A percentile compares a stretch with the other conserved stretches of the same genome.
Evolutionary conservation across 1,140 invertebrate genomes (phyloP).

Genomic region (Trichonephila clavata): DNA sequence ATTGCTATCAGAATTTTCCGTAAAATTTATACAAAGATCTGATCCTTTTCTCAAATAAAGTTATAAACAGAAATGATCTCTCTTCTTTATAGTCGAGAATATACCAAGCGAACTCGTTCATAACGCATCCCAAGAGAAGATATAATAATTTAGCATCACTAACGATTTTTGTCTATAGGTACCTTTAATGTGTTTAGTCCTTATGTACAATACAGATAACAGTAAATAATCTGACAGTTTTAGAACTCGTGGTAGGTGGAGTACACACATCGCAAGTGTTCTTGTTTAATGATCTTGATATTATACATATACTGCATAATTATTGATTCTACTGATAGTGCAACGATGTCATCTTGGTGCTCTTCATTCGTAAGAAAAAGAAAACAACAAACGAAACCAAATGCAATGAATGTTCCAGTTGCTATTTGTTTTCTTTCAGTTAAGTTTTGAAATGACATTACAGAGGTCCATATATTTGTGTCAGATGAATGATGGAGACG

Average conservation of each 20-base stretch:
- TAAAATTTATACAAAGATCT: background rate
- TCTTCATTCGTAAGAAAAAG: background rate
- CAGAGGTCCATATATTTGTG: no score
- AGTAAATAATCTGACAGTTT: background rate
- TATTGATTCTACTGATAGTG: background rate
- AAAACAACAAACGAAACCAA: no score
- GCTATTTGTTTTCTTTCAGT: background rate
- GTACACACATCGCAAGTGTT: background rate
- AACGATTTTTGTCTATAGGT: background rate
- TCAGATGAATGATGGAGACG: no score
- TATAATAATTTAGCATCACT: background rate
- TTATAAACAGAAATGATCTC: background rate
- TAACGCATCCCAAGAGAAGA: background rate
- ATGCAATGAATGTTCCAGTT: background rate
- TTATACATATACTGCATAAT: constrained; percentile 22
- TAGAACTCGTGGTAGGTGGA: background rate
- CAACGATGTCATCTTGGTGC: background rate
- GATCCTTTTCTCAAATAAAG: background rate
- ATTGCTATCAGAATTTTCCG: background rate
- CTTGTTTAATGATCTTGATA: background rate
- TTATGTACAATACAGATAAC: background rate
- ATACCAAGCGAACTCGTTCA: background rate
- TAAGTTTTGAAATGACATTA: background rate
- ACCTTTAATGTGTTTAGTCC: background rate
- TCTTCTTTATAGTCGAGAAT: background rate